These are phyloP conservation scores for Protophormia terraenovae DNA, from an alignment of 2,888 invertebrate genomes.

Conservation along the genomic window DNA sequence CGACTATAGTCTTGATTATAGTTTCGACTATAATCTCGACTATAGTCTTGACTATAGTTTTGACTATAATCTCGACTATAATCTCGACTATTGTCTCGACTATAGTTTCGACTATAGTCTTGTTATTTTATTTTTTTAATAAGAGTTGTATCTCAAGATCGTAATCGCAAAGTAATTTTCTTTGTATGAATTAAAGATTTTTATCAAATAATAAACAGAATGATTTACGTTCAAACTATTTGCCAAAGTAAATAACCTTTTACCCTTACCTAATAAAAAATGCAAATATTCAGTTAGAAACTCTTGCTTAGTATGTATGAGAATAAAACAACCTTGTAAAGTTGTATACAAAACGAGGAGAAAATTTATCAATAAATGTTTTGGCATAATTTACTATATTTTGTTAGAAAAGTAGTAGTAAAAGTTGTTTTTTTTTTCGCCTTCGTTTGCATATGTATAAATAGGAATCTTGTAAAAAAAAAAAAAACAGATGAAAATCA, in stretches of 20 bases:
- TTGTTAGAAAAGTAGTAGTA: neutral
- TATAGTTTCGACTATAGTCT: neutral
- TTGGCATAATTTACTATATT: constrained; percentile 47
- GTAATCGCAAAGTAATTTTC: no score
- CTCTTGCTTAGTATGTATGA: neutral
- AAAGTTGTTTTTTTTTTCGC: no score
- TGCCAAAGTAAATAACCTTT: neutral
- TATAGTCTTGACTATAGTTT: neutral
- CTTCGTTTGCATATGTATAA: neutral
- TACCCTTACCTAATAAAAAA: neutral
- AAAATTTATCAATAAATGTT: constrained; percentile 61
- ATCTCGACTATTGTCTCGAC: neutral
- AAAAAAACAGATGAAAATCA: neutral
- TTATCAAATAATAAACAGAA: neutral
- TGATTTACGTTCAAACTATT: no score
- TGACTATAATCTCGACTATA: no score
- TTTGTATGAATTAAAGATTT: neutral
- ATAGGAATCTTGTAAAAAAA: neutral
- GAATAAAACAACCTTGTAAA: constrained; percentile 30
- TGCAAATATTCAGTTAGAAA: constrained; percentile 10
- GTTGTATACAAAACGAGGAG: neutral
- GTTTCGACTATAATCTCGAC: neutral
- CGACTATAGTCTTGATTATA: no score
- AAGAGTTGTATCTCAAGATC: no score
- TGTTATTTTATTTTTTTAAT: no score